Percentiles rank a stretch among this genome's conserved stretches.
Evolutionary conservation across 2,888 invertebrate genomes (phyloP).

Genomic region (Drosophila emarginata): DNA sequence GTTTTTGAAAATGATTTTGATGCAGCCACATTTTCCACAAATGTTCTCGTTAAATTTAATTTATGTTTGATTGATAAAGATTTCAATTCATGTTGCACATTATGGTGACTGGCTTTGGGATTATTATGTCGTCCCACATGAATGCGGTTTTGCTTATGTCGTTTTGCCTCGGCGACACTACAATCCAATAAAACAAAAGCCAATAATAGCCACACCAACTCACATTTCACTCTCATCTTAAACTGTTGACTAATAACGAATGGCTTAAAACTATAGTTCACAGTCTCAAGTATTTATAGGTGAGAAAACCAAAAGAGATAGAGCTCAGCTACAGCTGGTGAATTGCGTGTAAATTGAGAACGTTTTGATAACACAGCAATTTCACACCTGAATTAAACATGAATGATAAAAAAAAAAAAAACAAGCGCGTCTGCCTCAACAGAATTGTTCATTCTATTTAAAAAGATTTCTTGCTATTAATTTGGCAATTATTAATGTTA

Average conservation of each 20-base stretch:
- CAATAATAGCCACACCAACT: slow-evolving; percentile 9
- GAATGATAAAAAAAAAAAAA: not conserved
- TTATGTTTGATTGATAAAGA: slow-evolving; percentile 23
- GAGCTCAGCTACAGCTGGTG: not conserved
- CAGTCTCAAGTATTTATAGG: slow-evolving; percentile 38
- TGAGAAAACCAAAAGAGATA: not conserved
- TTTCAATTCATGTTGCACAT: slow-evolving; percentile 24
- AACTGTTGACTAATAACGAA: not conserved
- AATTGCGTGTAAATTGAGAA: not conserved
- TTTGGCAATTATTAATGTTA: not conserved
- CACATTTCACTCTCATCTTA: slow-evolving; percentile 21
- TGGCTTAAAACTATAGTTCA: too few relatives aligned
- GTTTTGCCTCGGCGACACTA: slow-evolving; percentile 4
- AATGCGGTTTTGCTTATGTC: slow-evolving; percentile 7
- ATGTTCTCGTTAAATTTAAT: not conserved
- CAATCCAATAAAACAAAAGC: not conserved
- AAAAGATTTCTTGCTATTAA: not conserved
- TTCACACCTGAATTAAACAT: slow-evolving; percentile 29
- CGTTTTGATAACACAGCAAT: slow-evolving; percentile 30
- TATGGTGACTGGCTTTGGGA: slow-evolving; percentile 23
- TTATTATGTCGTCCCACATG: slow-evolving; percentile 24
- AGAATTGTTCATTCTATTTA: not conserved
- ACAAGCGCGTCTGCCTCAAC: not conserved
- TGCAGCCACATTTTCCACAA: not conserved
- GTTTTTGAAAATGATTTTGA: not conserved